These are phyloP conservation scores for Apteryx owenii DNA, from an alignment of 2,113 vertebrate species.

Conservation along the genomic window DNA sequence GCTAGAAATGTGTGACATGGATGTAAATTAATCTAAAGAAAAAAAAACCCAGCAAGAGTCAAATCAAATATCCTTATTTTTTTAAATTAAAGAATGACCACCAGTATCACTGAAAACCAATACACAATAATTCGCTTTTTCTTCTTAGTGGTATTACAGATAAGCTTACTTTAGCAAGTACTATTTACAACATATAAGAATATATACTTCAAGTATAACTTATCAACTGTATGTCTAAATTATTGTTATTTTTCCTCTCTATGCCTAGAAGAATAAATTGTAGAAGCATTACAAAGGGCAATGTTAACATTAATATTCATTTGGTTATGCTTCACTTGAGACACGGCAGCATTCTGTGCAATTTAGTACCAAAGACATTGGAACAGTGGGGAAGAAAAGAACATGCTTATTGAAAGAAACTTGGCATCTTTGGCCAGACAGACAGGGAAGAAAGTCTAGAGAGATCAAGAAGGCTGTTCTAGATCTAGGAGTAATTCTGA, in stretches of 20 bases:
- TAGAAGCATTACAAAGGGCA: neutral
- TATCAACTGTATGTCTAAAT: neutral
- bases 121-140: neutral
- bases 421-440: neutral
- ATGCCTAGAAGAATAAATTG: neutral
- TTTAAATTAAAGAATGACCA: neutral
- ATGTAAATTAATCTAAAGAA: neutral
- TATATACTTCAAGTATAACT: neutral
- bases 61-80: neutral
- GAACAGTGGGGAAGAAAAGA: neutral
- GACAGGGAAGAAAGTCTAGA: neutral
- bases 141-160: neutral
- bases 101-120: neutral
- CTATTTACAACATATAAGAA: neutral
- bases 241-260: neutral
- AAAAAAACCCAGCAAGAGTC: neutral
- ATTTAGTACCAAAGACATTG: neutral
- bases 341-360: neutral
- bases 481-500: neutral
- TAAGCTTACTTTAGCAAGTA: neutral
- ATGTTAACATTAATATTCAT: neutral
- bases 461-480: neutral
- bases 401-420: neutral
- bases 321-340: neutral
- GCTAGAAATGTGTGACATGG: neutral